Conservation (phyloP, 2,797 vertebrate genomes). For the Adrianichthys oophorus region DNA sequence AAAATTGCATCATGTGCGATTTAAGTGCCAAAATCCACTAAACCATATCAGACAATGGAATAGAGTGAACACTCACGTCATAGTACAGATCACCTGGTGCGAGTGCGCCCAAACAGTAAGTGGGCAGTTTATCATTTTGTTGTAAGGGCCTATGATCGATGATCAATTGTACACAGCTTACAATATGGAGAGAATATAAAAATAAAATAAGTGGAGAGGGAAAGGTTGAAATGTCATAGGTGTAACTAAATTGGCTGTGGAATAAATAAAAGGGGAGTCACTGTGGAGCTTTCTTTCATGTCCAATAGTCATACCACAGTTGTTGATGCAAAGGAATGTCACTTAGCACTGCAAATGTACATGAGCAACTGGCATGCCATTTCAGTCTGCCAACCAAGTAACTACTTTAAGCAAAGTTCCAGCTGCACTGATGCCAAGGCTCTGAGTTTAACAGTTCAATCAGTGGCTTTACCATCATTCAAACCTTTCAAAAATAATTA, state of each 20-base stretch:
- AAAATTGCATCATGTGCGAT: too few relatives aligned
- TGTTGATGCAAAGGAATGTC: constrained; percentile 49
- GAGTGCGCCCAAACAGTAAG: too few relatives aligned
- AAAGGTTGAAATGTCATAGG: background rate
- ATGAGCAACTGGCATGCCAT: constrained; percentile 29
- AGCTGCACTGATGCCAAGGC: constrained; percentile 11
- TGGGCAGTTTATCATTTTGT: too few relatives aligned
- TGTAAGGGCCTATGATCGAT: too few relatives aligned
- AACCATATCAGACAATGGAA: too few relatives aligned
- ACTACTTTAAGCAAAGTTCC: constrained; percentile 12
- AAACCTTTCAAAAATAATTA: background rate
- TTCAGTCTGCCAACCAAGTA: constrained; percentile 26
- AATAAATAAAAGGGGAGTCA: constrained; percentile 15
- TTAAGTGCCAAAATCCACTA: too few relatives aligned
- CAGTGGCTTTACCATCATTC: background rate
- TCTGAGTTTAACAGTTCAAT: background rate
- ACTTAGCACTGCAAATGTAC: constrained; percentile 50
- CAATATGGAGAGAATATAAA: constrained; percentile 22
- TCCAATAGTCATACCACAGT: constrained; percentile 36
- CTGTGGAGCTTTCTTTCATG: constrained; percentile 41
- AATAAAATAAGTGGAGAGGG: constrained; percentile 9
- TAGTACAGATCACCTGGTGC: too few relatives aligned
- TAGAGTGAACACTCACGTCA: too few relatives aligned
- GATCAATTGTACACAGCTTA: background rate
- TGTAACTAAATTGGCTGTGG: constrained; percentile 47